Percentiles rank a stretch among this genome's conserved stretches.
These are phyloP conservation scores for Dasysyrphus tricinctus DNA, from an alignment of 2,888 invertebrate species.

Conservation along the genomic window DNA sequence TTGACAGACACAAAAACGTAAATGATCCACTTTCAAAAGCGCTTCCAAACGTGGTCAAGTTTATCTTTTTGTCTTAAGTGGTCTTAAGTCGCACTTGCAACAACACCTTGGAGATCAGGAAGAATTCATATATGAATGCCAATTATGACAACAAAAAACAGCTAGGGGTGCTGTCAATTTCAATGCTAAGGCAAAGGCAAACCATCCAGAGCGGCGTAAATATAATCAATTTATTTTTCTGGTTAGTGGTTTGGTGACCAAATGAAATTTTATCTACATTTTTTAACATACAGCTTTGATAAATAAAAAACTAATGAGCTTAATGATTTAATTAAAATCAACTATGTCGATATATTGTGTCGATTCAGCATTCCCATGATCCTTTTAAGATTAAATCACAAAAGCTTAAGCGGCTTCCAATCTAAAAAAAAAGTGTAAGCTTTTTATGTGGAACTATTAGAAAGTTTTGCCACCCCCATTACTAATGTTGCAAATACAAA, in stretches of 20 bases:
- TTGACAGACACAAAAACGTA: background rate
- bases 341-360: background rate
- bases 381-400: background rate
- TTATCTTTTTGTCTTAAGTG: slow-evolving; percentile 3
- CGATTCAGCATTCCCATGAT: background rate
- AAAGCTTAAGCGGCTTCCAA: background rate
- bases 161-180: slow-evolving; percentile 13
- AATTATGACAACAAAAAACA: background rate
- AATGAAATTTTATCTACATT: too few relatives aligned
- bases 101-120: slow-evolving; percentile 23
- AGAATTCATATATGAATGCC: slow-evolving; percentile 2
- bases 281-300: too few relatives aligned
- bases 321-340: slow-evolving; percentile 19
- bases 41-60: slow-evolving; percentile 15
- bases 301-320: background rate
- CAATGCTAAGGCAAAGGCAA: background rate
- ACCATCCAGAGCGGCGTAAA: background rate
- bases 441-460: background rate
- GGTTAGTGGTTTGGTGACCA: background rate
- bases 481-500: too few relatives aligned
- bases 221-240: slow-evolving; percentile 19
- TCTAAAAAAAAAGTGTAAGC: background rate
- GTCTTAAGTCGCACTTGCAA: slow-evolving; percentile 1
- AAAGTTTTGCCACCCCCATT: too few relatives aligned
- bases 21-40: slow-evolving; percentile 15